A percentile compares a stretch with the other conserved stretches of the same genome.
Conservation (phyloP, 1,140 invertebrate genomes). For the Archivesica marissinica region DNA sequence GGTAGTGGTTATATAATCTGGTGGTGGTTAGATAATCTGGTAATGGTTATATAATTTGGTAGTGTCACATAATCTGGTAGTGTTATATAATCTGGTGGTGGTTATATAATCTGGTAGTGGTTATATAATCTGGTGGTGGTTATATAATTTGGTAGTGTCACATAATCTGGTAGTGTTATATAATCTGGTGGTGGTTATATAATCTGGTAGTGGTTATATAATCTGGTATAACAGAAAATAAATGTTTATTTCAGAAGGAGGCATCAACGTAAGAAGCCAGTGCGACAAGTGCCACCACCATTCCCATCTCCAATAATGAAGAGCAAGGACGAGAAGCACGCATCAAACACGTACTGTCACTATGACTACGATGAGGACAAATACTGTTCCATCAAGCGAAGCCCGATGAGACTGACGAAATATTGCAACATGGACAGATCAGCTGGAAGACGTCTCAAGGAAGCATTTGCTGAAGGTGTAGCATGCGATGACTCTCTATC, state of each 20-base stretch:
- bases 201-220: too few relatives aligned
- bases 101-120: too few relatives aligned
- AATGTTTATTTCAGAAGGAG: conserved; percentile 37
- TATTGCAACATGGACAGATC: conserved; percentile 69
- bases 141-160: too few relatives aligned
- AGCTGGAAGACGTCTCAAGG: conserved; percentile 66
- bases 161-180: too few relatives aligned
- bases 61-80: too few relatives aligned
- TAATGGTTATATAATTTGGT: too few relatives aligned
- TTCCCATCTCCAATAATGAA: conserved; percentile 60
- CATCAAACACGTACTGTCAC: conserved; percentile 58
- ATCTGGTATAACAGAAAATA: too few relatives aligned
- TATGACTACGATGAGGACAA: conserved; percentile 78
- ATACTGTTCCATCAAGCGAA: conserved; percentile 78
- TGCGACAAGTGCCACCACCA: conserved; percentile 36
- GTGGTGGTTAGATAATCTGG: too few relatives aligned
- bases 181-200: too few relatives aligned
- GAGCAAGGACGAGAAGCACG: conserved; percentile 50
- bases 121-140: too few relatives aligned
- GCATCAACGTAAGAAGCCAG: conserved; percentile 2
- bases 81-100: too few relatives aligned
- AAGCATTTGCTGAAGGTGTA: conserved; percentile 66
- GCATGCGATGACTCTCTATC: conserved; percentile 20
- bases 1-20: too few relatives aligned
- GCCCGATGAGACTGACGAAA: conserved; percentile 76